Evolutionary conservation across 2,113 vertebrate genomes (phyloP).

Genomic region (Sapajus apella): DNA sequence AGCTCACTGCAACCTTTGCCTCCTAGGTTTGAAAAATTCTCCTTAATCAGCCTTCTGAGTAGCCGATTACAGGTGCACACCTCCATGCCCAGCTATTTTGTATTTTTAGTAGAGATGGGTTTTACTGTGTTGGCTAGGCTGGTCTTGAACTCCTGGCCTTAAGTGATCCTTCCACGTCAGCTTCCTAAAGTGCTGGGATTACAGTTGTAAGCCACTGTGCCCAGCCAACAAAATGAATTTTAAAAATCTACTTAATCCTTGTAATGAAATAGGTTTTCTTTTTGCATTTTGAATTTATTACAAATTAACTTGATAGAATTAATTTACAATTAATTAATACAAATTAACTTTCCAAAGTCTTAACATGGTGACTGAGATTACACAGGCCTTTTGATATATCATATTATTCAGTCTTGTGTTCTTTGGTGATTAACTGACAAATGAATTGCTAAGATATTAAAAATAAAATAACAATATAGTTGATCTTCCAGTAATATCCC

Average conservation of each 20-base stretch:
- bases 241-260: background rate
- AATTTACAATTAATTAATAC: background rate
- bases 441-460: conserved; percentile 12
- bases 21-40: too few species aligned
- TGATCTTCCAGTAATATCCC: background rate
- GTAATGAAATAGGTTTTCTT: background rate
- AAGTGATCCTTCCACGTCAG: too few species aligned
- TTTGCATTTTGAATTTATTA: background rate
- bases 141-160: too few species aligned
- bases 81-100: too few species aligned
- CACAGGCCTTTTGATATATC: background rate
- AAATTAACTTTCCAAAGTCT: conserved; percentile 4
- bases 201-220: too few species aligned
- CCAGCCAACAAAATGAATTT: background rate
- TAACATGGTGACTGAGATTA: background rate
- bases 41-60: too few species aligned
- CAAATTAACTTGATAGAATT: background rate
- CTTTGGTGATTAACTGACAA: background rate
- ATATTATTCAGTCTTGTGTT: background rate
- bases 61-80: too few species aligned
- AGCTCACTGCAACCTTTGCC: too few species aligned
- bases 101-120: too few species aligned
- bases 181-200: too few species aligned
- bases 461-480: background rate
- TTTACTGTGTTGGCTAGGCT: too few species aligned